Conservation (phyloP, 2,113 vertebrate species). For the Chamaetylas fuelleborni region DNA sequence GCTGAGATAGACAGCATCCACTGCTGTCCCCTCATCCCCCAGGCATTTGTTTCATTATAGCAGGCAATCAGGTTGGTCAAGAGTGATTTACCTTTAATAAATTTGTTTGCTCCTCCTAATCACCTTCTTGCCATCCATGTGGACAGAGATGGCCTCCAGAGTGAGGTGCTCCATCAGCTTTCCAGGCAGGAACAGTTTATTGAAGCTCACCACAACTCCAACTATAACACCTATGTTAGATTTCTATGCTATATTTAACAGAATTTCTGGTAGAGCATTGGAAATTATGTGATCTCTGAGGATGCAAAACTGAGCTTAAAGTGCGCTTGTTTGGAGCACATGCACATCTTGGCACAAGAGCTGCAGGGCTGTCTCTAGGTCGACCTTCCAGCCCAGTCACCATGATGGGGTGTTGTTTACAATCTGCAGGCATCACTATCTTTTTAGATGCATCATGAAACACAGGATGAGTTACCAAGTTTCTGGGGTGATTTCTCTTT, state of each 20-base stretch:
- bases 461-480: not conserved
- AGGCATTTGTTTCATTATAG: not conserved
- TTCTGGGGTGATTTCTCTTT: not conserved
- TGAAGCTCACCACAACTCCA: not conserved
- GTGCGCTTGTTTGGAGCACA: not conserved
- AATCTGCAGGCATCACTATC: not conserved
- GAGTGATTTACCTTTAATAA: not conserved
- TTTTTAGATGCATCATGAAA: not conserved
- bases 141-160: not conserved
- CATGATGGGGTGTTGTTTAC: not conserved
- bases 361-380: not conserved
- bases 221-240: no score
- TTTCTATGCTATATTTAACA: not conserved
- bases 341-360: not conserved
- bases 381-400: not conserved
- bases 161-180: not conserved
- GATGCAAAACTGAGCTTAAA: not conserved
- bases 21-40: not conserved
- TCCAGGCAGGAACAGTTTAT: not conserved
- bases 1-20: not conserved
- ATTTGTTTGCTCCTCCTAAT: not conserved
- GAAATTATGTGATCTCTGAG: not conserved
- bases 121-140: not conserved
- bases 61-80: not conserved
- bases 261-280: not conserved